phyloP scores from a whole-genome alignment of 2,797 vertebrate species.

The Pipistrellus kuhlii region DNA sequence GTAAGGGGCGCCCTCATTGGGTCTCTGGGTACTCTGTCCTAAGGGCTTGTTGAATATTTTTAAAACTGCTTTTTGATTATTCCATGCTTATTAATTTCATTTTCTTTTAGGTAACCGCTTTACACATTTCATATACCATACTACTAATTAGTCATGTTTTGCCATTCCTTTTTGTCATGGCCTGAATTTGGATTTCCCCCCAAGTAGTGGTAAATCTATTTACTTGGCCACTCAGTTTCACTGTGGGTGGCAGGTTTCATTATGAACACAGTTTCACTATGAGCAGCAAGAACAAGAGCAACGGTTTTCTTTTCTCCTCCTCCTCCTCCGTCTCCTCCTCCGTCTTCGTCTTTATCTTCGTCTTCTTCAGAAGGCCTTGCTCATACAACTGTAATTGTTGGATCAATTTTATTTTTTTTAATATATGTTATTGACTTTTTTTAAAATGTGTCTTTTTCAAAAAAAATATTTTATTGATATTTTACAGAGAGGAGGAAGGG shows the following conservation, averaged over 20 bases:
- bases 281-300: not conserved
- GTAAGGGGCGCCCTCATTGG: fast-evolving
- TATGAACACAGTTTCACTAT: not conserved
- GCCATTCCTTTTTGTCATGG: not conserved
- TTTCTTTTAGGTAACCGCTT: not conserved
- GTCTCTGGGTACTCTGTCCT: not conserved
- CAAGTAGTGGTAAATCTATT: not conserved
- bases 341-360: too few species aligned
- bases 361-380: too few species aligned
- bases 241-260: not conserved
- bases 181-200: not conserved
- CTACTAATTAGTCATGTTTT: not conserved
- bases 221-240: not conserved
- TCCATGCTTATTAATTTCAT: not conserved
- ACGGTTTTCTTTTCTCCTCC: too few species aligned
- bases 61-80: not conserved
- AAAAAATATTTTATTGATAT: too few species aligned
- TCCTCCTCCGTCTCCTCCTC: too few species aligned
- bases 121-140: not conserved
- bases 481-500: too few species aligned
- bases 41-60: not conserved
- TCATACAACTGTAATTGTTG: too few species aligned
- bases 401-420: too few species aligned
- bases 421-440: too few species aligned
- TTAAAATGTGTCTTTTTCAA: too few species aligned